Percentiles rank a stretch among this genome's conserved stretches.
Evolutionary conservation across 2,113 vertebrate genomes (phyloP).

Genomic region (Ciconia stormi): DNA sequence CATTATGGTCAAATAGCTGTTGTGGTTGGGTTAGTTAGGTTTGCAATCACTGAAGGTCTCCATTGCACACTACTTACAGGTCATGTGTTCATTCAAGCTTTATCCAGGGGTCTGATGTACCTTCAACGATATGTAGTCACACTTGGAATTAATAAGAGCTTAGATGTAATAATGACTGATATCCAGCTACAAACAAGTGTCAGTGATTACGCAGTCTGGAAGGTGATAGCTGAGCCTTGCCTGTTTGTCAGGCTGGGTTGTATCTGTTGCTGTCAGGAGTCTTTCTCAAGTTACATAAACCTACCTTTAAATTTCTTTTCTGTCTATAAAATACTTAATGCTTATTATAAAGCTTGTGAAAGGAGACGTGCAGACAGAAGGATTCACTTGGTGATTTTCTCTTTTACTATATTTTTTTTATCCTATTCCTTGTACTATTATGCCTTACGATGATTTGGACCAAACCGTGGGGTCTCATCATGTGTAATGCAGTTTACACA

Average conservation of each 20-base stretch:
- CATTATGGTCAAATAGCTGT: background rate
- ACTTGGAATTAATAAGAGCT: background rate
- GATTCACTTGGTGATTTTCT: background rate
- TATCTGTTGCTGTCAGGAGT: background rate
- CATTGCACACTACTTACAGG: background rate
- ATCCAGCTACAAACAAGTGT: too few relatives aligned
- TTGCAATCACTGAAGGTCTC: background rate
- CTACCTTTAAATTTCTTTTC: background rate
- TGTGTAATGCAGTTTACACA: background rate
- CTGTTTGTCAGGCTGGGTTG: background rate
- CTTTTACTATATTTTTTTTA: background rate
- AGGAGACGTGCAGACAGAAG: background rate
- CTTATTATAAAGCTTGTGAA: background rate
- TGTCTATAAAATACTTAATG: background rate
- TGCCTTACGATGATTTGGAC: background rate
- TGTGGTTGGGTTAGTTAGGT: background rate
- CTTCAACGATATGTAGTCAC: background rate
- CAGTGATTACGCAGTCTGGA: too few relatives aligned
- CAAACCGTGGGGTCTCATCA: background rate
- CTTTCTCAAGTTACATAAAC: background rate
- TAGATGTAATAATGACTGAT: background rate
- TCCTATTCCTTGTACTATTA: background rate
- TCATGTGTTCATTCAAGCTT: background rate
- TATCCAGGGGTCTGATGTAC: background rate
- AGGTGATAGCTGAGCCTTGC: background rate